Percentiles rank a stretch among this genome's conserved stretches.
Evolutionary conservation across 92 coral and sea anemone genomes (phyloP).

Genomic region (Parazoanthus swiftii): DNA sequence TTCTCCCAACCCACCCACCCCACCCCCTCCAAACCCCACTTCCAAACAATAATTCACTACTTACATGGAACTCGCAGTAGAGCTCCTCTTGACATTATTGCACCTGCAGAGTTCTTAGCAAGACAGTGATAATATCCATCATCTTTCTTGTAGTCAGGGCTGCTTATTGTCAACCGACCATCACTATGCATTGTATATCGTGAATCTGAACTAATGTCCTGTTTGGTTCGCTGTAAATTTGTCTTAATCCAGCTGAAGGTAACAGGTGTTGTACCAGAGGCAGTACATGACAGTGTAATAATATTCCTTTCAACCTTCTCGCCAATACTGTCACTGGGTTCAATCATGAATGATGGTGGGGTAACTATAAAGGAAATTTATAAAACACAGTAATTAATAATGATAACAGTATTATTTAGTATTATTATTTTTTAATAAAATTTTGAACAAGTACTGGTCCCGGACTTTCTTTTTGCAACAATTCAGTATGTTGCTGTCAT

Average conservation of each 20-base stretch:
- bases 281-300: conserved; percentile 63
- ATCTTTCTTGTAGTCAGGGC: conserved; percentile 68
- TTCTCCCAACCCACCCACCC: too few species aligned
- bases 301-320: conserved; percentile 56
- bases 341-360: conserved; percentile 62
- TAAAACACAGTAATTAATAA: neutral
- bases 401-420: too few species aligned
- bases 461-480: too few species aligned
- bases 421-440: too few species aligned
- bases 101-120: conserved; percentile 67
- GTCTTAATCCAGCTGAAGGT: conserved; percentile 68
- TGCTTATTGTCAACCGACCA: conserved; percentile 75
- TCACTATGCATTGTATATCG: conserved; percentile 48
- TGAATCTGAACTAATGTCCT: conserved; percentile 53
- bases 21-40: too few species aligned
- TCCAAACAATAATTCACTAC: conserved; percentile 27
- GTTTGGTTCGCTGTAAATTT: conserved; percentile 51
- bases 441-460: too few species aligned
- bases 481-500: too few species aligned
- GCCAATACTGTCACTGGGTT: conserved; percentile 57
- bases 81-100: conserved; percentile 66
- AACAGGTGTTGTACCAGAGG: conserved; percentile 44
- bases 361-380: conserved; percentile 42
- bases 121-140: conserved; percentile 90
- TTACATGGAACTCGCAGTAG: conserved; percentile 80